Base-by-base conservation (phyloP, 2,888 invertebrate species). In the Synanthedon tipuliformis region DNA sequence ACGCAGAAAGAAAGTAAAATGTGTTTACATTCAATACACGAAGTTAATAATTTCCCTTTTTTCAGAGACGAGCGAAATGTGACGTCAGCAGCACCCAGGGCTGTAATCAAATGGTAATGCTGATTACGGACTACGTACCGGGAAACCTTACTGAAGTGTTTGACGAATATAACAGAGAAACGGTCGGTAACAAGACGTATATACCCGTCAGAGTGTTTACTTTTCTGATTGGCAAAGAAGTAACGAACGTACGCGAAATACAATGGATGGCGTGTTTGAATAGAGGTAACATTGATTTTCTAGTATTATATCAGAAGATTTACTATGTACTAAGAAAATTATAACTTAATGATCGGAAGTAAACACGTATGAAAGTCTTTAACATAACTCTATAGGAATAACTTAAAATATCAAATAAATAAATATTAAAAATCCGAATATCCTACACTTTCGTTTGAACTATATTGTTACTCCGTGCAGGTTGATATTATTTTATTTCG, bases 41-140 rank as follows among this genome's bases (percentile, higher is more conserved):
- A 34, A 34, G 8, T 34, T 45, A 12, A 45, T 45, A 13, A 45
- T 13, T 45, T n/a, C 15, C n/a, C 15, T 45, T 45, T 15, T 15
- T 50, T 61, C 63, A 84, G 84, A 71, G 71, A 63, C 65, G 85
- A 52, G 58, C 54, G 13, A 57, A 69, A 5, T 87, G 87, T 60
- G 72, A 78, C 54, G 78, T 84, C 18, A 77, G 72, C 50, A 78
- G 75, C 55, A 71, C 66, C 4, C 88, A 90, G 54, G 89, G 92
- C 40, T 99, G 99, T 73, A 99, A 98, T 82, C 97, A 97, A 78
- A 92, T 96, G 34, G 96, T 99, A 57, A 98, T 99, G 97, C 84
- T 99, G 54, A 92, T 99, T 58, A 98, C 99, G 0, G 99, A 99
- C 78, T 97, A 97, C 50, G 94, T 97, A 3, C 93, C 97, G 0